Evolutionary conservation across 2,797 vertebrate species (phyloP).

Genomic region (Sebastes dallii): DNA sequence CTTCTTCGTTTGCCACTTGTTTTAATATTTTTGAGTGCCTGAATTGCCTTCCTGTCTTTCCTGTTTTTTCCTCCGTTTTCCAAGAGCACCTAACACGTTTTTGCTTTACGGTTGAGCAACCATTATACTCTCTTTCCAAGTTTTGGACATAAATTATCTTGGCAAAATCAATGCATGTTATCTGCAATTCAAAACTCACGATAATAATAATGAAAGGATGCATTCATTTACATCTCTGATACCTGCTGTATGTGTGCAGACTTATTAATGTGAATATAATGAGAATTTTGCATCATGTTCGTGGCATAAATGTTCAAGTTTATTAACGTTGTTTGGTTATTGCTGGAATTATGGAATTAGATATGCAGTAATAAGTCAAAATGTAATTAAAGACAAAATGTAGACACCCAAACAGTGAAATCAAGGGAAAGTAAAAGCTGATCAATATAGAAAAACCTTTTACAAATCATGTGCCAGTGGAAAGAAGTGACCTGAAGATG

Average conservation of each 20-base stretch:
- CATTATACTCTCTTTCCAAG: background rate
- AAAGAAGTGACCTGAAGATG: constrained; percentile 20
- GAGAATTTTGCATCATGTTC: background rate
- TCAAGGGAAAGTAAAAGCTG: background rate
- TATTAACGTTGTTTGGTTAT: background rate
- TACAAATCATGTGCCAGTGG: constrained; percentile 25
- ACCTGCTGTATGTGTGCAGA: background rate
- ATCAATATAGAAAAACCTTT: constrained; percentile 13
- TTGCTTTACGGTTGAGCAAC: too few relatives aligned
- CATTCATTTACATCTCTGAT: background rate
- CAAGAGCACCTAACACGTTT: too few relatives aligned
- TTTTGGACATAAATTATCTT: background rate
- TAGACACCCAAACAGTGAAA: background rate
- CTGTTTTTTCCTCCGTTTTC: too few relatives aligned
- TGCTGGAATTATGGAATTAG: background rate
- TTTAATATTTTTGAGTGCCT: too few relatives aligned
- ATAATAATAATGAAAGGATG: background rate
- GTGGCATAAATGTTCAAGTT: background rate
- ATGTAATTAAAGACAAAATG: background rate
- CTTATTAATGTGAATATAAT: background rate
- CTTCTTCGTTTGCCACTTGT: too few relatives aligned
- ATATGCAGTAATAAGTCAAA: background rate
- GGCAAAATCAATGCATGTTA: background rate
- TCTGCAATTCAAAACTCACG: background rate
- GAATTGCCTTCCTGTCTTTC: too few relatives aligned